Base-by-base conservation (phyloP, 2,113 vertebrate species). In the Isichthys henryi region DNA sequence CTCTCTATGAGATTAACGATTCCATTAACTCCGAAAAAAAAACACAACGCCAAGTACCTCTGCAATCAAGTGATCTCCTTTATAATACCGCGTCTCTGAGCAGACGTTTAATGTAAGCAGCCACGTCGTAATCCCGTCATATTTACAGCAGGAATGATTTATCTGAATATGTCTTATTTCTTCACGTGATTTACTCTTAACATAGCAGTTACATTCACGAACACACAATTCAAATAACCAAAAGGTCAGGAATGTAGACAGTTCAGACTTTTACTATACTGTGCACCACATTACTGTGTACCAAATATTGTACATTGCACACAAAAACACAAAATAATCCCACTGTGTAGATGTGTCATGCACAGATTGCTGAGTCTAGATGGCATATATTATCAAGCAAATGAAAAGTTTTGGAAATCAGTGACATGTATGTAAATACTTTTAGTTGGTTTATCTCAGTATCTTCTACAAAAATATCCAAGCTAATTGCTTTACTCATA, bases 111-210 rank as follows among this genome's bases (percentile, higher is more conserved):
- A 80, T 80, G 35, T 43, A 80, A 6, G 74, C 74, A 43, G 74
- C 74, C 74, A 80, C 45, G 7, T 86, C 9, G 19, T 49, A 49
- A 86, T 49, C 9, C 83, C 27, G 83, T 49, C 83, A 86, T 50
- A 49, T 86, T 50, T 86, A 50, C 48, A 86, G 45, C 45, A 86
- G 10, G 83, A 31, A 86, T 50, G 83, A 86, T 86, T 86, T 86
- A 48, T 39, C 13, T 19, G 74, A 80, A 80, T 80, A 17, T 19
- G 7, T 49, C 48, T 50, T 31, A 86, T 50, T 50, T 48, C 45
- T 86, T 86, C 46, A 50, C 7, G 19, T 49, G 46, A 48, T 8
- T 13, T 86, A 50, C 2, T 86, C 48, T 80, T 80, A 80, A 80
- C 15, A 43, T 43, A 43, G 74, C 31, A 43, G 74, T 43, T 80